A percentile compares a stretch with the other conserved stretches of the same genome.
These are phyloP conservation scores for Colius striatus DNA, from an alignment of 2,113 vertebrate genomes.

Conservation along the genomic window DNA sequence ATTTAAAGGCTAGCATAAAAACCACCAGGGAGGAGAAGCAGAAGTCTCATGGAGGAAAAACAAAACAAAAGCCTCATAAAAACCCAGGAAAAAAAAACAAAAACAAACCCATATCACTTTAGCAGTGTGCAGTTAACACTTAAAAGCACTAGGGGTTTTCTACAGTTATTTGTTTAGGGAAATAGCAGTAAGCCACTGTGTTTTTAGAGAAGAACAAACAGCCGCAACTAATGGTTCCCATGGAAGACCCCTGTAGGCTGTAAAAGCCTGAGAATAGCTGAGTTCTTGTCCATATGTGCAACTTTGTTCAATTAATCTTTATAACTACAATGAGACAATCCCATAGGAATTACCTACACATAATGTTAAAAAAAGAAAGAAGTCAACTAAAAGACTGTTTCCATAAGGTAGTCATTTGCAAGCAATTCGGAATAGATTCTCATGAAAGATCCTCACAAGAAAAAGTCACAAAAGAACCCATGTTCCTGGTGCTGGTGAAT, in stretches of 20 bases:
- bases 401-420: not conserved
- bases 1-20: not conserved
- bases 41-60: not conserved
- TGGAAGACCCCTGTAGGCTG: conserved; percentile 33
- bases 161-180: conserved; percentile 21
- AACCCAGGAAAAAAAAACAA: not conserved
- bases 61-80: not conserved
- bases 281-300: not conserved
- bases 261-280: not conserved
- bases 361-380: not conserved
- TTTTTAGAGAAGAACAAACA: conserved; percentile 62
- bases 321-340: not conserved
- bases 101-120: not conserved
- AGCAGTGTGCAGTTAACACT: not conserved
- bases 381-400: not conserved
- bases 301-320: not conserved
- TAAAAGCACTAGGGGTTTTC: conserved; percentile 14
- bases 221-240: conserved; percentile 36
- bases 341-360: not conserved
- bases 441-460: not conserved
- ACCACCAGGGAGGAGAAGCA: not conserved
- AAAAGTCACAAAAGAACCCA: not conserved
- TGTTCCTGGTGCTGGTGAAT: not conserved
- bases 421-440: not conserved
- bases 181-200: conserved; percentile 34